Base-by-base conservation (phyloP, 2,797 vertebrate genomes). In the Poeciliopsis turneri region DNA sequence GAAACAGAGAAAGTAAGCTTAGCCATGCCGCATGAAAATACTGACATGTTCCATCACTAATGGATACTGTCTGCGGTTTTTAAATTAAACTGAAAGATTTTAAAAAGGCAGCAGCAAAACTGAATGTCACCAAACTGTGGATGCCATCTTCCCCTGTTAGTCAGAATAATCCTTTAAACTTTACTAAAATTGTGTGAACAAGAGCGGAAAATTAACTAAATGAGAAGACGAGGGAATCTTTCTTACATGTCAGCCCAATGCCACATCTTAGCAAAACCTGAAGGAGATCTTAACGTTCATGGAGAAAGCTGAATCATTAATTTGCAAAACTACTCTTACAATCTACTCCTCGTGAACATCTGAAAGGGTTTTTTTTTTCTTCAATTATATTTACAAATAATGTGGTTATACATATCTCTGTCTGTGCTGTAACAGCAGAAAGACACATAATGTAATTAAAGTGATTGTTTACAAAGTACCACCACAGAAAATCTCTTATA, bases 1-100 rank as follows among this genome's bases (percentile, higher is more conserved):
- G 90, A 18, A 88, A 89, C 41, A 91, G 30, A 80, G 86, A 89
- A 72, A 57, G 25, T 70, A n/a, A 69, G 41, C n/a, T 70, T 45
- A 70, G 41, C 3, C 23, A 25, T 23, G 30, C 16, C 30, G 18
- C n/a, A 72, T 23, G 5, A 25, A 53, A 25, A 6, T 25, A 53
- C 25, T 73, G 47, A 3, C 9, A 20, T 11, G 18, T 20, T 36
- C 36, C 5, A 39, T 23, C 25, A 36, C 28, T 53, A 4, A 66
- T 11, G 36, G 36, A 5, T 66, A 36, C 39, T 66, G 33, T 23
- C 20, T 23, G 36, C 1, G 72, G 1, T 30, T 72, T 41, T 43
- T 6, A 12, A 69, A 25, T 5, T 69, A 13, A 43, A 68, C 39
- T 25, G 4, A 13, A 39, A 41, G 23, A 41, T 25, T 23, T 61